Evolutionary conservation across 2,113 vertebrate genomes (phyloP).

Genomic region (Geococcyx californianus): DNA sequence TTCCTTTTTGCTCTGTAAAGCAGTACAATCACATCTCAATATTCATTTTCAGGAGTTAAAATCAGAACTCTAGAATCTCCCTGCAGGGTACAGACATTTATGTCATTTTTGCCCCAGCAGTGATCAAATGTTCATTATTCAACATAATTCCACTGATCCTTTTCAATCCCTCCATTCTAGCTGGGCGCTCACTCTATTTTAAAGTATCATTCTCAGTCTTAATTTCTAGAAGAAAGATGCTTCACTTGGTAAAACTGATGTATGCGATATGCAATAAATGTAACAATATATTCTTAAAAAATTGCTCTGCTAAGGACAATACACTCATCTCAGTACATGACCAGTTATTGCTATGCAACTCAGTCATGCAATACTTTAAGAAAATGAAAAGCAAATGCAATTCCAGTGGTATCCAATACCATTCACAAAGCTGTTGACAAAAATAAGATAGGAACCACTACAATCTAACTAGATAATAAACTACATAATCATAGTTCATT

Average conservation of each 20-base stretch:
- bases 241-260: background rate
- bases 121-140: background rate
- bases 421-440: background rate
- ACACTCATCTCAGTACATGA: background rate
- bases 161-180: background rate
- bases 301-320: background rate
- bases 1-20: background rate
- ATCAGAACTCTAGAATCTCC: background rate
- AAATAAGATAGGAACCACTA: background rate
- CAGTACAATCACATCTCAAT: fast-evolving
- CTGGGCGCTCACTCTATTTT: background rate
- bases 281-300: background rate
- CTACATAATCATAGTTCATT: background rate
- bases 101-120: background rate
- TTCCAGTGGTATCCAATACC: background rate
- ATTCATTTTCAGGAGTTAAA: background rate
- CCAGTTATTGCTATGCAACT: background rate
- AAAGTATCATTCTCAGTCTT: background rate
- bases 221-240: background rate
- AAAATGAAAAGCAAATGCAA: background rate
- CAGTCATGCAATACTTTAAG: background rate
- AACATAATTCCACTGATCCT: background rate
- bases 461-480: background rate
- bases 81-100: background rate
- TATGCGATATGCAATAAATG: background rate